Base-by-base conservation (phyloP, 2,113 vertebrate genomes). In the Lepisosteus oculatus region DNA sequence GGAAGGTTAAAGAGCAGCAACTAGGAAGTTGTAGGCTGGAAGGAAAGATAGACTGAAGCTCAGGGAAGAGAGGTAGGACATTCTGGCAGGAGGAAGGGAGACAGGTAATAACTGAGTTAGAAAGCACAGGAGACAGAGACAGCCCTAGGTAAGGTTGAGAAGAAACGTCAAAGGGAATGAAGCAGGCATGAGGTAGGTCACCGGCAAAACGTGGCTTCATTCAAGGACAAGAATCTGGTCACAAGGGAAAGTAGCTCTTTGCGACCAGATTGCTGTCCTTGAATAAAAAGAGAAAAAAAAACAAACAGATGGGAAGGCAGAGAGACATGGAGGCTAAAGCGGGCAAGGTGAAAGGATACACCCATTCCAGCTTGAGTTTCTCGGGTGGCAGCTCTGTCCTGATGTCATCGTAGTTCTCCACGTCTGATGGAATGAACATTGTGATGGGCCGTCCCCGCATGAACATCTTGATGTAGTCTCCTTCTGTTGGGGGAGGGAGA, bases 371-470 rank as follows among this genome's bases (percentile, higher is more conserved):
- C 90, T 97, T 98, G 73, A 99, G 93, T 82, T 94, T 93, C 80
- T 98, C 97, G 55, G 96, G 68, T 43, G 97, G 95, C 84, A 98
- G 92, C 55, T 99, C 97, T 51, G 94, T 94, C 69, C 92, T 93
- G 71, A 98, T 92, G 9, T 97, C 96, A 0, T 95, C 94, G 70
- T 98, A 97, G 86, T 93, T 98, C 72, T 95, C 93, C 77, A 98
- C 90, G 43, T 97, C 93, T 63, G 97, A 96, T 66, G 97, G 97
- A 90, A 98, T 93, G 85, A 96, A 99, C 97, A 99, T 99, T 74
- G 97, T 99, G 87, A 99, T 98, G 17, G 97, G 97, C 72, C 97
- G 94, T 61, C 97, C 97, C 11, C 97, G 88, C 97, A 98, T 98
- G 88, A 99, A 99, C 96, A 97, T 98, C 92, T 99, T 99, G 77